Base-by-base conservation (phyloP, 2,113 vertebrate species). In the Merops nubicus region DNA sequence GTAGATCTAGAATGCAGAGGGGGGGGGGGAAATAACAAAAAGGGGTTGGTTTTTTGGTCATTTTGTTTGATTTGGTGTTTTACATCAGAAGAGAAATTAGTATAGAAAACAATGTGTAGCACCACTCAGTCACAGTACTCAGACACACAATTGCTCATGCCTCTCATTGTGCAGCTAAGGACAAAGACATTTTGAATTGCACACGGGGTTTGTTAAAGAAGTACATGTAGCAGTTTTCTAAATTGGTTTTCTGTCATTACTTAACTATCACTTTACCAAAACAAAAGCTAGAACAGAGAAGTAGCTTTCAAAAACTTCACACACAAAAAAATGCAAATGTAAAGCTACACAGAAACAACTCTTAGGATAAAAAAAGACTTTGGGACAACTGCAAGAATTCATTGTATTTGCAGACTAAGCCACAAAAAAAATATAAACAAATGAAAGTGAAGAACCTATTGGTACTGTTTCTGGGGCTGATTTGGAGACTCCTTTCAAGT, bases 1-100 rank as follows among this genome's bases (percentile, higher is more conserved):
- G 93, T 96, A 95, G 81, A 98, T 98, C 98, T 98, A 96, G 89
- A 98, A 98, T 50, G 93, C 8, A 36, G 43, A 29, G 77, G 50
- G 47, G n/a, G 29, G 21, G 1, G 4, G 13, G 63, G 68, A 62
- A 38, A 50, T 29, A 91, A 97, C 48, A 94, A 73, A 84, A 95
- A 94, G 69, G 33, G 31, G 22, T 60, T 47, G 17, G 17, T 6
- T 12, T 20, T n/a, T 64, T 18, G 40, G 13, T 34, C 13, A 48
- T 20, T n/a, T 14, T 17, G 31, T 9, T 42, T 16, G 23, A 11
- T 23, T 11, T 8, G 57, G 34, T 16, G 20, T 33, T 50, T 25
- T 17, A 78, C 68, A 54, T 43, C 50, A 67, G 47, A 89, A 88
- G 21, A 25, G 36, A 43, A 51, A 31, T 25, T 18, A 40, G 38